These are phyloP conservation scores for Porites divaricata DNA, from an alignment of 92 coral and sea anemone genomes.

Conservation along the genomic window DNA sequence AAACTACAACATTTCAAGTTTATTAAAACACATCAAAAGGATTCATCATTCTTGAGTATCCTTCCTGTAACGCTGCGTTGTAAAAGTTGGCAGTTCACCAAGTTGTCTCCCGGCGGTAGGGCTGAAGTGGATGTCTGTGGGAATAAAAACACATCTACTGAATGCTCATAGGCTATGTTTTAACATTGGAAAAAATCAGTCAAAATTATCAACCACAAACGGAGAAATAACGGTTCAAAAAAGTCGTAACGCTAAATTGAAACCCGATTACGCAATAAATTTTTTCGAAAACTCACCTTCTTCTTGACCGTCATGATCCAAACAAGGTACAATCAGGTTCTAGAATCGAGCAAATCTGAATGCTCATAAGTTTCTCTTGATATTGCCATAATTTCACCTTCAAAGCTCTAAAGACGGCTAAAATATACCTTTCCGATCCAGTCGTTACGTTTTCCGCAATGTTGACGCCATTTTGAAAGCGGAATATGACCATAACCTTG, in stretches of 20 bases:
- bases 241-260: slow-evolving; percentile 15
- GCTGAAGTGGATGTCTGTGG: too few relatives aligned
- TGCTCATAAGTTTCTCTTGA: slow-evolving; percentile 12
- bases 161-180: too few relatives aligned
- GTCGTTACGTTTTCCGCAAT: too few relatives aligned
- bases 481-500: too few relatives aligned
- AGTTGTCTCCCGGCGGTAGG: too few relatives aligned
- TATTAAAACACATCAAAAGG: too few relatives aligned
- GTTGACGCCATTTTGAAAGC: too few relatives aligned
- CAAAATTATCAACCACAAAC: slow-evolving; percentile 23
- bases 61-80: too few relatives aligned
- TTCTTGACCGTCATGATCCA: slow-evolving; percentile 29
- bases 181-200: slow-evolving; percentile 39
- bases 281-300: slow-evolving; percentile 37
- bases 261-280: slow-evolving; percentile 40
- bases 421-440: neutral
- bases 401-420: slow-evolving; percentile 3
- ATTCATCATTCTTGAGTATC: too few relatives aligned
- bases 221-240: neutral
- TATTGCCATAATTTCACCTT: neutral
- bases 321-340: slow-evolving; percentile 34
- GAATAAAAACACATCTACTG: too few relatives aligned
- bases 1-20: too few relatives aligned
- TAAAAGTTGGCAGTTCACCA: too few relatives aligned
- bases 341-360: slow-evolving; percentile 30